phyloP scores from a whole-genome alignment of 2,888 invertebrate species.

The Plusia festucae region DNA sequence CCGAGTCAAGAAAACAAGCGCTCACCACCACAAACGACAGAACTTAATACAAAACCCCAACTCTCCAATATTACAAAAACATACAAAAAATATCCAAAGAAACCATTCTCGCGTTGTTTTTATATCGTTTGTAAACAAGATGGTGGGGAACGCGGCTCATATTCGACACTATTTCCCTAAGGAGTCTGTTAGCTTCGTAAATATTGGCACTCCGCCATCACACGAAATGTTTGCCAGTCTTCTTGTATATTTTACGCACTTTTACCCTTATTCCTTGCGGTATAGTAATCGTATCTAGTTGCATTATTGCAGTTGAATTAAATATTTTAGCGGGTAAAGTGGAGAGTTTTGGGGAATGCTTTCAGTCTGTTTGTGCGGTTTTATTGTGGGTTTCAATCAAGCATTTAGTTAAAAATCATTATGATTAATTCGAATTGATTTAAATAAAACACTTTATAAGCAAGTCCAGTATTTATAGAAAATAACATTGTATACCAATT shows the following conservation, averaged over 20 bases:
- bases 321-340: slow-evolving; percentile 36
- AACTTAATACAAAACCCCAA: slow-evolving; percentile 18
- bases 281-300: slow-evolving; percentile 44
- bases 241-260: slow-evolving; percentile 59
- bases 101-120: slow-evolving; percentile 44
- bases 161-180: slow-evolving; percentile 75
- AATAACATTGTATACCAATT: too few relatives aligned
- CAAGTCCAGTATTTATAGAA: too few relatives aligned
- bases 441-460: neutral
- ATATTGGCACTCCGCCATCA: slow-evolving; percentile 65
- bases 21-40: slow-evolving; percentile 8
- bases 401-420: neutral
- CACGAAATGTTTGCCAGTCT: slow-evolving; percentile 57
- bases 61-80: slow-evolving; percentile 41
- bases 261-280: slow-evolving; percentile 48
- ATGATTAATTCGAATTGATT: too few relatives aligned
- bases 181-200: slow-evolving; percentile 63
- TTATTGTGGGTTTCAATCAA: slow-evolving; percentile 18
- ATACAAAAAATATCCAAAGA: slow-evolving; percentile 22
- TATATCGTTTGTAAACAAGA: slow-evolving; percentile 50
- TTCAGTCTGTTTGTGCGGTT: slow-evolving; percentile 22
- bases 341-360: slow-evolving; percentile 10
- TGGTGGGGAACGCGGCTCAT: slow-evolving; percentile 53
- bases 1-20: neutral
- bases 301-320: slow-evolving; percentile 56